Evolutionary conservation across 2,888 invertebrate species (phyloP).

Genomic region (Eupithecia vulgata): DNA sequence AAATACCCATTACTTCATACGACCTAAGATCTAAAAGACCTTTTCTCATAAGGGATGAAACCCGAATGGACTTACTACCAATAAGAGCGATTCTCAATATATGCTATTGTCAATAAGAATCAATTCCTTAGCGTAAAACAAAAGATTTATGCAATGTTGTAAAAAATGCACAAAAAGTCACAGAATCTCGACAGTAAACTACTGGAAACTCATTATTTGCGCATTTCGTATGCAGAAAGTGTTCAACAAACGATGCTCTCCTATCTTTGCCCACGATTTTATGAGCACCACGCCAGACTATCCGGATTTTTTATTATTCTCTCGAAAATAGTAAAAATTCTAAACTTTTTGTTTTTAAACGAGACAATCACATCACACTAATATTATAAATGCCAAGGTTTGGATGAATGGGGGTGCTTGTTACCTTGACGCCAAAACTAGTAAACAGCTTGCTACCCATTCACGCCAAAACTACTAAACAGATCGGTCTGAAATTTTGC

Average conservation of each 20-base stretch:
- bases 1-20: no score
- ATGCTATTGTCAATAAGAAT: no score
- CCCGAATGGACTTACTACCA: no score
- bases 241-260: slow-evolving; percentile 13
- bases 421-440: neutral
- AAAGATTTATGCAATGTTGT: slow-evolving; percentile 16
- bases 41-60: no score
- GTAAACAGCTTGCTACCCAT: neutral
- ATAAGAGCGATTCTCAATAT: no score
- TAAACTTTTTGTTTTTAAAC: neutral
- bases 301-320: neutral
- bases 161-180: slow-evolving; percentile 9
- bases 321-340: neutral
- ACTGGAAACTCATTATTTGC: slow-evolving; percentile 17
- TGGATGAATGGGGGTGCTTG: neutral
- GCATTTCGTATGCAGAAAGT: slow-evolving; percentile 26
- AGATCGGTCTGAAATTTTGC: neutral
- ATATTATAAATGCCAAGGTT: neutral
- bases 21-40: no score
- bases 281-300: neutral
- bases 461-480: neutral
- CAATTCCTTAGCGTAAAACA: neutral
- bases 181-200: neutral
- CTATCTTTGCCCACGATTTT: slow-evolving; percentile 20
- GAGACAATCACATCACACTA: neutral